A percentile compares a stretch with the other conserved stretches of the same genome.
Conservation (phyloP, 1,140 invertebrate genomes). For the Argopecten irradians region DNA sequence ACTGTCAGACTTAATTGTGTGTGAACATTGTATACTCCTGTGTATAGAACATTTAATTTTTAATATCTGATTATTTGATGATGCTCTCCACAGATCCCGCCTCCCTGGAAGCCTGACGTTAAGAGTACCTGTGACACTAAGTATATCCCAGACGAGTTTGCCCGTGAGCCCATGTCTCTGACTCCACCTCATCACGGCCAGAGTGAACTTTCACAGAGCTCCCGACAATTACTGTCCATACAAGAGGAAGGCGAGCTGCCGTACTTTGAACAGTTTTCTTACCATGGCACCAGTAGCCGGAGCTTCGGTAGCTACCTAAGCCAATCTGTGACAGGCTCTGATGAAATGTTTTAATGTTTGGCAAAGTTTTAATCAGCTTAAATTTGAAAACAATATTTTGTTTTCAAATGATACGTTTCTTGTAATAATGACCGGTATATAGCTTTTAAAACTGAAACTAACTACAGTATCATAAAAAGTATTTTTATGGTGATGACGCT, state of each 20-base stretch:
- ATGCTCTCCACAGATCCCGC: constrained; percentile 64
- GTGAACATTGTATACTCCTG: too few species aligned
- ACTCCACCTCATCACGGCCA: constrained; percentile 61
- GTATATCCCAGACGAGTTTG: constrained; percentile 77
- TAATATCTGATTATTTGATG: too few species aligned
- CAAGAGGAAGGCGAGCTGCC: constrained; percentile 83
- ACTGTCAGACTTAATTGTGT: too few species aligned
- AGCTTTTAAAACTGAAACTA: too few species aligned
- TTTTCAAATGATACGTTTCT: too few species aligned
- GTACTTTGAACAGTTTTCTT: constrained; percentile 89
- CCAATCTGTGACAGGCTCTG: constrained; percentile 67
- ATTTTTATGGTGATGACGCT: too few species aligned
- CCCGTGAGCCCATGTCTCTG: constrained; percentile 67
- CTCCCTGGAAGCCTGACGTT: constrained; percentile 75
- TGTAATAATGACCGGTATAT: too few species aligned
- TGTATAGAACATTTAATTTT: too few species aligned
- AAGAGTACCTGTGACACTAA: constrained; percentile 73
- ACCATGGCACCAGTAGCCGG: constrained; percentile 77
- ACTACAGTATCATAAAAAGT: too few species aligned
- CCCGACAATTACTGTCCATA: constrained; percentile 81
- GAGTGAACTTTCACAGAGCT: constrained; percentile 43
- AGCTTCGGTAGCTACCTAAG: constrained; percentile 69
- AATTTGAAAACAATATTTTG: too few species aligned
- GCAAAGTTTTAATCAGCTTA: neutral
- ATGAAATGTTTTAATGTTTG: constrained; percentile 47